These are phyloP conservation scores for Oxycera nigricornis DNA, from an alignment of 2,888 invertebrate species.

Conservation along the genomic window DNA sequence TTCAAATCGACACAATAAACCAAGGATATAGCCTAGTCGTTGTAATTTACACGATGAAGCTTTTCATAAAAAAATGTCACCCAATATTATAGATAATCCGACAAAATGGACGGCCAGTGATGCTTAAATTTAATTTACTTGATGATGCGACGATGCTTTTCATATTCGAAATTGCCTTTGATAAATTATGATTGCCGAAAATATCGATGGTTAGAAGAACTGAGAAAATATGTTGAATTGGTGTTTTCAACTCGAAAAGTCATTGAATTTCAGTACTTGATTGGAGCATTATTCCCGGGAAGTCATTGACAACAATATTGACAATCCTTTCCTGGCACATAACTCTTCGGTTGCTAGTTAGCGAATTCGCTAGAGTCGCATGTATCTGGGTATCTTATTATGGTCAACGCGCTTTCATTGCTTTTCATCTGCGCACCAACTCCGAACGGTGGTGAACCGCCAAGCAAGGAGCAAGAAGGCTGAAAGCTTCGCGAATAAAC, in stretches of 20 bases:
- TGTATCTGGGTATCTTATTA: neutral
- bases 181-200: too few species aligned
- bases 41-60: constrained; percentile 4
- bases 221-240: too few species aligned
- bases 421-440: neutral
- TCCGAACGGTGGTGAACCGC: neutral
- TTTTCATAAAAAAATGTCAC: neutral
- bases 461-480: neutral
- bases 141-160: neutral
- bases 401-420: constrained; percentile 10
- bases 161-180: too few species aligned
- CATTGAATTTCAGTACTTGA: too few species aligned
- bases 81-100: neutral
- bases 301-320: too few species aligned
- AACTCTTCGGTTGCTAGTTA: too few species aligned
- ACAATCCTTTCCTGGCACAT: too few species aligned
- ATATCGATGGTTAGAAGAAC: too few species aligned
- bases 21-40: neutral
- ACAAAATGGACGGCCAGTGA: too few species aligned
- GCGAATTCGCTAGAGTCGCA: neutral
- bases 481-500: neutral
- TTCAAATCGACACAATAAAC: constrained; percentile 15
- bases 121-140: neutral
- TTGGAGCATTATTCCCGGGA: too few species aligned
- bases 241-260: too few species aligned